phyloP scores from a whole-genome alignment of 2,113 vertebrate genomes.

The Callocephalon fimbriatum region DNA sequence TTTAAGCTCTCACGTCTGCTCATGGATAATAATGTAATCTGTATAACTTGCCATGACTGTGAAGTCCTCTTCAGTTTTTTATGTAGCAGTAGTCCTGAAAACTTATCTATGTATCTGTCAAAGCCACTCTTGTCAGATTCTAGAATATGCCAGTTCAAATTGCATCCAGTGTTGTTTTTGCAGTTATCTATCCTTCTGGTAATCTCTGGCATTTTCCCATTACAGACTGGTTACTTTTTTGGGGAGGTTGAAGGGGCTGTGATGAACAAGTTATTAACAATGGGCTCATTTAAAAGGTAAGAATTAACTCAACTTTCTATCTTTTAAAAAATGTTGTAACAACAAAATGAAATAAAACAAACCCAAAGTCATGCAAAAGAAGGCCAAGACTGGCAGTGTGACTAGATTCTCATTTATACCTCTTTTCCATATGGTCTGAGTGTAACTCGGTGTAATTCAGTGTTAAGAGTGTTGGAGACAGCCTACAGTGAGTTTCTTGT shows the following conservation, averaged over 20 bases:
- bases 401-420: background rate
- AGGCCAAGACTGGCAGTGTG: background rate
- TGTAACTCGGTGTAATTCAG: background rate
- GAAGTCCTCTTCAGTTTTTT: constrained; percentile 27
- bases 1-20: constrained; percentile 49
- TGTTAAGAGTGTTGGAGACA: background rate
- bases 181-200: constrained; percentile 5
- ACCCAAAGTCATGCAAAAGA: background rate
- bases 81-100: constrained; percentile 17
- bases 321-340: background rate
- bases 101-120: constrained; percentile 54
- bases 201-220: constrained; percentile 55
- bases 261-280: constrained; percentile 95
- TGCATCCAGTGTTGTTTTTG: background rate
- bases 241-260: constrained; percentile 96
- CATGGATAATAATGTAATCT: background rate
- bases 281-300: constrained; percentile 99
- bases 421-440: background rate
- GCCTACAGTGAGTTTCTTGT: constrained; percentile 19
- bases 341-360: constrained; percentile 36
- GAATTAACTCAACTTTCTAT: background rate
- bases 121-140: constrained; percentile 52
- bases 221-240: constrained; percentile 95
- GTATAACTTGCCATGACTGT: background rate
- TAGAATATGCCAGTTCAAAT: constrained; percentile 56